phyloP scores from a whole-genome alignment of 2,113 vertebrate species.

The Anolis sagrei region DNA sequence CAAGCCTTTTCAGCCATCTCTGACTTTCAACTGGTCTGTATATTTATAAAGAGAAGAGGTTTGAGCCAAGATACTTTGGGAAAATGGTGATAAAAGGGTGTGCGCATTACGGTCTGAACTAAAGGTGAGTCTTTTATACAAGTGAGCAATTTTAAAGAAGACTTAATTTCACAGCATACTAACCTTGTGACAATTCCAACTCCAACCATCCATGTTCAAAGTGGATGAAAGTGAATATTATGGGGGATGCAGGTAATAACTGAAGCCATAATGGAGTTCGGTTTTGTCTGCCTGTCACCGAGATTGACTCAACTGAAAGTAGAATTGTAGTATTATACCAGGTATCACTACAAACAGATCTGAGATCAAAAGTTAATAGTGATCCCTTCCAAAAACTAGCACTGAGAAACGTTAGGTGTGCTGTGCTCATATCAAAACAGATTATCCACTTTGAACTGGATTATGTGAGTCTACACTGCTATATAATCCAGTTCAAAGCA shows the following conservation, averaged over 20 bases:
- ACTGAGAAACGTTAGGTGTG: not conserved
- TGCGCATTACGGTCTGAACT: not conserved
- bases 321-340: not conserved
- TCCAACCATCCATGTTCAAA: not conserved
- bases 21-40: too few species aligned
- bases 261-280: not conserved
- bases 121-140: constrained; percentile 2
- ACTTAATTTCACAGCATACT: not conserved
- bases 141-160: not conserved
- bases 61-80: not conserved
- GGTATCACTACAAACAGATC: not conserved
- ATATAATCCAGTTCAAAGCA: too few species aligned
- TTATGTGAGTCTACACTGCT: too few species aligned
- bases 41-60: too few species aligned
- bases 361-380: not conserved
- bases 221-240: not conserved
- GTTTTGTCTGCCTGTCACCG: not conserved
- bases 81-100: not conserved
- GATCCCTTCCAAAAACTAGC: not conserved
- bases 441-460: too few species aligned
- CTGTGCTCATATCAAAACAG: too few species aligned
- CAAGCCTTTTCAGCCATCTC: not conserved
- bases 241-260: too few species aligned
- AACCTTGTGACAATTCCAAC: not conserved
- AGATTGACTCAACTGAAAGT: not conserved